These are phyloP conservation scores for Chironomus striatipennis DNA, from an alignment of 1,140 invertebrate species.

Conservation along the genomic window DNA sequence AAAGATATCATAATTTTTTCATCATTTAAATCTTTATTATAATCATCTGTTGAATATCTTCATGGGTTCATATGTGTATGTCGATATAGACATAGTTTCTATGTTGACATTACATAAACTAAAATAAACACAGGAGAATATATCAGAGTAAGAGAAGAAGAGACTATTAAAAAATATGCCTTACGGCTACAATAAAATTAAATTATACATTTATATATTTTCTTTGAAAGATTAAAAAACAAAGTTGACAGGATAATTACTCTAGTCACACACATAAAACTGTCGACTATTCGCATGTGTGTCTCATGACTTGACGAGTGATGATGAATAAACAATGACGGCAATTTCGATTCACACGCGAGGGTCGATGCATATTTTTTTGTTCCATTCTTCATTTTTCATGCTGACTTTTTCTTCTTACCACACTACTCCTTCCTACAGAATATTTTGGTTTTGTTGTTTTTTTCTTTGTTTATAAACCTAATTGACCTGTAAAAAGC, in stretches of 20 bases:
- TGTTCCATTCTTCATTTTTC: neutral
- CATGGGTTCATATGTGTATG: neutral
- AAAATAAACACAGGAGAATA: neutral
- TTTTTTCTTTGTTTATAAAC: neutral
- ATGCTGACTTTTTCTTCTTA: neutral
- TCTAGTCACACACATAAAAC: constrained; percentile 7
- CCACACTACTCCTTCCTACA: neutral
- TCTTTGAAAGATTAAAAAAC: neutral
- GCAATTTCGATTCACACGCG: neutral
- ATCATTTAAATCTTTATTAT: neutral
- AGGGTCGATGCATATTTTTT: neutral
- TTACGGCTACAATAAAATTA: neutral
- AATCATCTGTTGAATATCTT: constrained; percentile 6
- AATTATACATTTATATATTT: neutral
- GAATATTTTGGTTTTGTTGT: neutral
- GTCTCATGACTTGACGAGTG: neutral
- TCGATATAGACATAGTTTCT: neutral
- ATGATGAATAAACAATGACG: constrained; percentile 3
- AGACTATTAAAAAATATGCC: neutral
- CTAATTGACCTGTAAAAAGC: neutral
- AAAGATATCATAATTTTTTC: constrained; percentile 14
- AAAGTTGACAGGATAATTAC: neutral
- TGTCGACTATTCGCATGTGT: neutral
- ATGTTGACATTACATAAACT: neutral
- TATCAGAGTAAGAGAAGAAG: neutral